Base-by-base conservation (phyloP, 2,113 vertebrate species). In the Hippopotamus amphibius region DNA sequence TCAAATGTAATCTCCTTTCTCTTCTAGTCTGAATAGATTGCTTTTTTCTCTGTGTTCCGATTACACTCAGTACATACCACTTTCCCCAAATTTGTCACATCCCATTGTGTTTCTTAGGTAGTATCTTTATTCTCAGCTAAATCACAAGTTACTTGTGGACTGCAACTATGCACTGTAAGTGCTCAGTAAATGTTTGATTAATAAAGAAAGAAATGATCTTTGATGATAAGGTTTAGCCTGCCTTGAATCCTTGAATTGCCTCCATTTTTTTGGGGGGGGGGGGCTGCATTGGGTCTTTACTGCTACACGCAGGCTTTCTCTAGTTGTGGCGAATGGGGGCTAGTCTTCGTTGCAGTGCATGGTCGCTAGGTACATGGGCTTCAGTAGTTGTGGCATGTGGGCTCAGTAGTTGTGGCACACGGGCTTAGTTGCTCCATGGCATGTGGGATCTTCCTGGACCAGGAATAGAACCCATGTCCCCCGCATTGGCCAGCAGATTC, bases 1-100 rank as follows among this genome's bases (percentile, higher is more conserved):
- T 82, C 72, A 89, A 46, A 95, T 6, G 7, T 19, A 88, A 83
- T 87, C 14, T 74, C 59, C 43, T 80, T 46, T 30, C 17, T 13
- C 33, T 96, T 71, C 77, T 68, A 55, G n/a, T 77, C 21, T 86
- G 22, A 95, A 57, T 85, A 71, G 82, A 89, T 85, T 65, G n/a
- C 55, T 85, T 81, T 77, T 84, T 55, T 69, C 46, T 86, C 77
- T 89, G 48, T 26, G 22, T 14, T 79, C 30, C 63, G 55, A 72
- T 15, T 24, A 5, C 71, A 13, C 37, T 65, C 24, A 37, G 30
- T 6, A 55, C 65, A 61, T 33, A 61, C 3, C 26, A 63, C 14
- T 66, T 48, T 50, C 43, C 53, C 33, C 5, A 57, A 53, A 50
- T 84, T 65, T 41, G 55, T 88, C 46, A 57, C 16, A 96, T 53